Evolutionary conservation across 2,797 vertebrate genomes (phyloP).

Genomic region (Linurgus olivaceus): DNA sequence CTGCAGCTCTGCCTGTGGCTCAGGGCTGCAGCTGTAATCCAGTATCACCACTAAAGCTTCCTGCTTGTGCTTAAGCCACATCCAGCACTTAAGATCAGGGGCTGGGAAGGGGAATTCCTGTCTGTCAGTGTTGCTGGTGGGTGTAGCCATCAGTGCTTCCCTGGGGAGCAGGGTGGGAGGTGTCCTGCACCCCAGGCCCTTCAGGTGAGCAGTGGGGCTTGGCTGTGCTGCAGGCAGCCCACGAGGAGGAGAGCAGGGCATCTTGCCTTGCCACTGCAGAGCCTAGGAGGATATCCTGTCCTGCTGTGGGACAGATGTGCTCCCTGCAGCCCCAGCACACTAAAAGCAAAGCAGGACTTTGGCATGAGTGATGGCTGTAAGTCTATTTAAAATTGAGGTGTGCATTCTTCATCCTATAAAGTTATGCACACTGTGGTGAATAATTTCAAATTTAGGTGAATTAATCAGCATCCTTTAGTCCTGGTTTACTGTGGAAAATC

Average conservation of each 20-base stretch:
- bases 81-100: neutral
- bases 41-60: neutral
- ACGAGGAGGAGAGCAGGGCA: neutral
- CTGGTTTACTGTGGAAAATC: neutral
- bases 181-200: neutral
- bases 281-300: neutral
- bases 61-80: fast-evolving
- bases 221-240: neutral
- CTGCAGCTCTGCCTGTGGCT: fast-evolving
- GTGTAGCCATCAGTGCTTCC: fast-evolving
- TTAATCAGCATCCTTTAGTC: neutral
- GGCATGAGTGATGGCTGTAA: neutral
- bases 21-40: fast-evolving
- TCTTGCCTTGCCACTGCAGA: neutral
- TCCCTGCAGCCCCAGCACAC: neutral
- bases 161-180: fast-evolving
- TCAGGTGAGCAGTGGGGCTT: neutral
- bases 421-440: neutral
- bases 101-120: neutral
- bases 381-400: neutral
- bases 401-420: fast-evolving
- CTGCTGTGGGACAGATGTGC: slow-evolving; percentile 11
- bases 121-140: neutral
- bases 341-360: neutral
- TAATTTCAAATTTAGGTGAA: neutral